A percentile compares a stretch with the other conserved stretches of the same genome.
Conservation (phyloP, 2,113 vertebrate species). For the Oreochromis spilurus region DNA sequence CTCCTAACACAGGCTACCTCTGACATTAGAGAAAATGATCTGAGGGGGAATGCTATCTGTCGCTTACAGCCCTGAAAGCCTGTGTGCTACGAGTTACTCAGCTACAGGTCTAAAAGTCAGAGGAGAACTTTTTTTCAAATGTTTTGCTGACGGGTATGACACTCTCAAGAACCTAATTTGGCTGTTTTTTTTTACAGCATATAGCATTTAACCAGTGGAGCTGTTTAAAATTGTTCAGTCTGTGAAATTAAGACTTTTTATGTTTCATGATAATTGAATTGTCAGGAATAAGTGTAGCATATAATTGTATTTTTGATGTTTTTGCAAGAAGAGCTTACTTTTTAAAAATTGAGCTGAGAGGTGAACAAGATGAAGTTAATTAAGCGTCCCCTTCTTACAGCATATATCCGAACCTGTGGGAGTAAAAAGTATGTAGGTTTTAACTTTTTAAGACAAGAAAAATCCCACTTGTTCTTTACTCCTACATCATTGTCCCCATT, state of each 20-base stretch:
- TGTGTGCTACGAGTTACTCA: not conserved
- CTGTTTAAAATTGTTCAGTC: slow-evolving; percentile 20
- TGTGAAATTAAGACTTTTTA: slow-evolving; percentile 44
- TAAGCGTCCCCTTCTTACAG: slow-evolving; percentile 24
- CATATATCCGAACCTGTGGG: slow-evolving; percentile 6
- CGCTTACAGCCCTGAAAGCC: slow-evolving; percentile 22
- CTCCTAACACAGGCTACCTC: slow-evolving; percentile 19
- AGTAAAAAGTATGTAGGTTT: not conserved
- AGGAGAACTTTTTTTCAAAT: slow-evolving; percentile 16
- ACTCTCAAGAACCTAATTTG: slow-evolving; percentile 2
- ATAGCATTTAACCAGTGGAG: not conserved
- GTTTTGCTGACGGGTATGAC: slow-evolving; percentile 15
- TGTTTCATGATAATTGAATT: slow-evolving; percentile 70
- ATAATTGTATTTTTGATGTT: slow-evolving; percentile 65
- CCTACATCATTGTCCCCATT: not conserved
- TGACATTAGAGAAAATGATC: slow-evolving; percentile 46
- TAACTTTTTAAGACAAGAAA: slow-evolving; percentile 1
- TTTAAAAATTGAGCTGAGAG: slow-evolving; percentile 34
- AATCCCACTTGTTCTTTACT: not conserved
- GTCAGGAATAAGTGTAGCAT: slow-evolving; percentile 57
- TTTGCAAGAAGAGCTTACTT: slow-evolving; percentile 32
- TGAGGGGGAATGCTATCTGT: slow-evolving; percentile 41
- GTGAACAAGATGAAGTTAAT: slow-evolving; percentile 60
- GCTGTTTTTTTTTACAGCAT: not conserved
- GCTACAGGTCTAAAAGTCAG: slow-evolving; percentile 2